These are phyloP conservation scores for Megalonaias nervosa DNA, from an alignment of 1,140 invertebrate genomes.

Conservation along the genomic window DNA sequence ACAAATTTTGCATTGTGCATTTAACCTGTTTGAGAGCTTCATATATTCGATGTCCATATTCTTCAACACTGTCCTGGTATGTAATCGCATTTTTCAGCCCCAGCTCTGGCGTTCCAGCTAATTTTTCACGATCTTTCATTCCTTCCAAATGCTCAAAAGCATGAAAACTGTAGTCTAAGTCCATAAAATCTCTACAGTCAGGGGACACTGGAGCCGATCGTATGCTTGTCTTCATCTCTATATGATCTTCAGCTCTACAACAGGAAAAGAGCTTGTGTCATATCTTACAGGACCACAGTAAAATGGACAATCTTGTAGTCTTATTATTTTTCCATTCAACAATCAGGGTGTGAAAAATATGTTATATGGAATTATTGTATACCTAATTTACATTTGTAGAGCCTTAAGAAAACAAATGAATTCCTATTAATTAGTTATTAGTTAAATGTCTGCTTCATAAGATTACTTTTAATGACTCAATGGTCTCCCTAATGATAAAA, in stretches of 20 bases:
- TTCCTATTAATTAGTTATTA: no score
- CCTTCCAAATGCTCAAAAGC: conserved; percentile 85
- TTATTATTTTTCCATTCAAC: neutral
- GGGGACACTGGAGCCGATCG: conserved; percentile 70
- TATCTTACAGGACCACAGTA: no score
- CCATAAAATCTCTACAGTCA: conserved; percentile 78
- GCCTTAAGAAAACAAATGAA: no score
- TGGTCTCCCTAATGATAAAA: no score
- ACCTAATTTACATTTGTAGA: no score
- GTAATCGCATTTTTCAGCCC: conserved; percentile 78
- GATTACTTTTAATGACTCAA: no score
- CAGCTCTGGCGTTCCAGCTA: conserved; percentile 79
- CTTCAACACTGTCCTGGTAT: conserved; percentile 77
- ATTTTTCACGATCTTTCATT: conserved; percentile 78
- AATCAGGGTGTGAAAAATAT: neutral
- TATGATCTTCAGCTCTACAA: conserved; percentile 67
- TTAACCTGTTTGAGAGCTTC: conserved; percentile 75
- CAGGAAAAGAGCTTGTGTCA: conserved; percentile 13
- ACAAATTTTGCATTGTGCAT: neutral
- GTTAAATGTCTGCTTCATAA: no score
- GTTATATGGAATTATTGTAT: neutral
- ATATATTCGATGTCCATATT: conserved; percentile 80
- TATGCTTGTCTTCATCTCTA: conserved; percentile 57
- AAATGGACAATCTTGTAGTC: neutral
- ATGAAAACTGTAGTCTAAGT: conserved; percentile 83